Evolutionary conservation across 1,140 invertebrate genomes (phyloP), one percentile per base, ranked within the genome.

Genomic region (Papilio helenus): DNA sequence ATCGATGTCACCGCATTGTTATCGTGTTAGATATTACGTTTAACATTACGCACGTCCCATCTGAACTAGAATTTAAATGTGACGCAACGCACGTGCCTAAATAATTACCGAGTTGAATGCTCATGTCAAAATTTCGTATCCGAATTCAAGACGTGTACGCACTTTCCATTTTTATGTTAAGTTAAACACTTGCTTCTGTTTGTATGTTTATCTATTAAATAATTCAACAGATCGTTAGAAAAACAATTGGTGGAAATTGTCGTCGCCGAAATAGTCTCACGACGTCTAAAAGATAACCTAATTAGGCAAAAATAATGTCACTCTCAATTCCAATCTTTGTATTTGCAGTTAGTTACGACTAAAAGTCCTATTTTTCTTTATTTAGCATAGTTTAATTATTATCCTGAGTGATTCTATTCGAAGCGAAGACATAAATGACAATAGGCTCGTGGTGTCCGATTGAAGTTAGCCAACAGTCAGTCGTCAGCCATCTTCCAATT

Each of bases 401-500:
- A 58, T 20, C 18, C 20, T 9, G 23, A 58, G 20, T 12, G 58
- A 61, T 61, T 61, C 58, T 8, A 61, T 16, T 29, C 9, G 23
- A 29, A 68, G 61, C 61, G 61, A 29, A 68, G 23, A 16, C 12
- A 29, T 26, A 8, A 26, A 9, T 68, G 61, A 18, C 51, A 55
- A 20, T 8, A 20, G 23, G 14, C 26, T n/a, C 12, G 23, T 29
- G 14, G 1, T 23, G 7, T 29, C 5, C 23, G 61, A 61, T 68
- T 68, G 20, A 29, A 26, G 61, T 68, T 68, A 26, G 23, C 61
- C 23, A 68, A 68, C 61, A 68, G 61, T 61, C 58, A 58, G 46
- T 55, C 51, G 51, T 26, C 58, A 26, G 61, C 61, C 61, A 68
- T 68, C 61, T 68, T 68, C 26, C 61, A 68, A 34, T 68, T 68